Evolutionary conservation across 2,113 vertebrate genomes (phyloP).

Genomic region (Cyanoramphus novaezelandiae): DNA sequence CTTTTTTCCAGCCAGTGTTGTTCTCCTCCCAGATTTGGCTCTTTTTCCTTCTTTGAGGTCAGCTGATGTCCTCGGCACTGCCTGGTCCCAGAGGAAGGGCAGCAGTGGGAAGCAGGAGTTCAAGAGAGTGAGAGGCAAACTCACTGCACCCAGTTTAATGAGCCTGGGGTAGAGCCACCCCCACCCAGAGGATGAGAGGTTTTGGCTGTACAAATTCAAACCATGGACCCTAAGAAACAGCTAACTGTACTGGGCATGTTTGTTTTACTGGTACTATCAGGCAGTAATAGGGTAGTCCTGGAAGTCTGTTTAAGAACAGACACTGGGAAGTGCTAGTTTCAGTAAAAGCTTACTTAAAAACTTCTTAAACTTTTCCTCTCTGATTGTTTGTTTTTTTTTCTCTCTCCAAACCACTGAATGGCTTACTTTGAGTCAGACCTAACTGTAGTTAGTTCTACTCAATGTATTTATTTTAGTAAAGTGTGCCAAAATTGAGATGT

Average conservation of each 20-base stretch:
- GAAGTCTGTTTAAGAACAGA: neutral
- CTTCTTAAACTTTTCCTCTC: neutral
- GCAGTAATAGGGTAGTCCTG: neutral
- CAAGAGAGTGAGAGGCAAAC: neutral
- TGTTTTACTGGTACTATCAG: neutral
- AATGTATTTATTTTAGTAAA: neutral
- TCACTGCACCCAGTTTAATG: neutral
- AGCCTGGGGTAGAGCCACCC: neutral
- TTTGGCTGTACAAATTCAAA: neutral
- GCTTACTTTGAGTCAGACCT: neutral
- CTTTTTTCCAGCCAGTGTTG: neutral
- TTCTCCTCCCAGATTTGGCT: neutral
- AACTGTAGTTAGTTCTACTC: neutral
- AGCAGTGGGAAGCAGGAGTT: neutral
- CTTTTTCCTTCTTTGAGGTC: neutral
- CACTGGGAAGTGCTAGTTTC: neutral
- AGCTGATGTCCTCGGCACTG: neutral
- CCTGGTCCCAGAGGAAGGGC: neutral
- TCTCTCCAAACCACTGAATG: neutral
- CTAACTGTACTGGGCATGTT: fast-evolving
- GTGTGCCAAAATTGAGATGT: neutral
- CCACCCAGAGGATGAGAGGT: neutral
- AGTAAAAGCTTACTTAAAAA: neutral
- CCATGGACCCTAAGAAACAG: neutral
- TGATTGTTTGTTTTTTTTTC: neutral